These are phyloP conservation scores for Heterotilapia buettikoferi DNA, from an alignment of 2,113 vertebrate genomes.

Conservation along the genomic window DNA sequence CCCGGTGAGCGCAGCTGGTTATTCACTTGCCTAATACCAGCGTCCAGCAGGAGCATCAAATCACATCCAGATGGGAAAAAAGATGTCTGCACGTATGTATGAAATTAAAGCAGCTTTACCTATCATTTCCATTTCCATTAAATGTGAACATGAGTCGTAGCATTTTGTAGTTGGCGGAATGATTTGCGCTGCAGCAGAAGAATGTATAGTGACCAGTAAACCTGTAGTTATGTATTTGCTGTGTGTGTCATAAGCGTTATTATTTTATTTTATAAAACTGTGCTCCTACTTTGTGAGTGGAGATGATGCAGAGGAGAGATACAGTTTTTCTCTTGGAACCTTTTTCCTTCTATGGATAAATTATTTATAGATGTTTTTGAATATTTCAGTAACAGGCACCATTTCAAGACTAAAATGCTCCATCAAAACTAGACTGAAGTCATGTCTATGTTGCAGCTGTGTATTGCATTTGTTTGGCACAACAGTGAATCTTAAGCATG, in stretches of 20 bases:
- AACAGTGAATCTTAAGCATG: background rate
- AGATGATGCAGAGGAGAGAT: constrained; percentile 34
- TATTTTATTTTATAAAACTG: background rate
- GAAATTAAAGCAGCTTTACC: background rate
- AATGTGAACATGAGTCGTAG: background rate
- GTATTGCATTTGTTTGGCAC: background rate
- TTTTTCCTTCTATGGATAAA: constrained; percentile 65
- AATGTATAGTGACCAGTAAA: background rate
- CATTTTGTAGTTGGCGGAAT: background rate
- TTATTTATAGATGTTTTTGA: constrained; percentile 73
- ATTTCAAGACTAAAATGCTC: constrained; percentile 55
- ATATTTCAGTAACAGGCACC: constrained; percentile 70
- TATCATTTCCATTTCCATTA: background rate
- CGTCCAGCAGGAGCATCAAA: constrained; percentile 15
- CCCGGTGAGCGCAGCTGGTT: constrained; percentile 29
- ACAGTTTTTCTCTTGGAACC: constrained; percentile 47
- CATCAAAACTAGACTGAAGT: constrained; percentile 30
- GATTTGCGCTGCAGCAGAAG: background rate
- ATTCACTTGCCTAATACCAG: background rate
- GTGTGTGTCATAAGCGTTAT: background rate
- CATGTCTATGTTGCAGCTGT: background rate
- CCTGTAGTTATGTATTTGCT: background rate
- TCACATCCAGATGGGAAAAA: constrained; percentile 15
- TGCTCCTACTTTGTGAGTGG: constrained; percentile 2
- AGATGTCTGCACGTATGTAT: constrained; percentile 65